Conservation (phyloP, 2,888 invertebrate species). For the Epirrita christyi region DNA sequence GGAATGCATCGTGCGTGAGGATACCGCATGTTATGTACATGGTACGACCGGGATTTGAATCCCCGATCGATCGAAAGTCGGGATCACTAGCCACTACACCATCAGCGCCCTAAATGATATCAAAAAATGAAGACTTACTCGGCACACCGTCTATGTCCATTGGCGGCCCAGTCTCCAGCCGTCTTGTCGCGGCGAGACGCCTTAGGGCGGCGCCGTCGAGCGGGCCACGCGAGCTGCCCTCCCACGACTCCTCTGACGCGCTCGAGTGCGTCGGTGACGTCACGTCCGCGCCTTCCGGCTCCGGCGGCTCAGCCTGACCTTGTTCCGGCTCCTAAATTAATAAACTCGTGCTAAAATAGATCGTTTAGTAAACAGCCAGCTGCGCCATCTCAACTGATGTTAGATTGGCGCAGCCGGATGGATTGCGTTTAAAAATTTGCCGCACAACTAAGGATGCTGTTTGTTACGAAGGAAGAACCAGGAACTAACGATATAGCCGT, state of each 20-base stretch:
- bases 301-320: constrained; percentile 1
- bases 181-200: constrained; percentile 81
- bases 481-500: too few species aligned
- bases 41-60: too few species aligned
- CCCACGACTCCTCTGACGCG: constrained; percentile 79
- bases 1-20: too few species aligned
- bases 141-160: constrained; percentile 70
- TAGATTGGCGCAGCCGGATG: background rate
- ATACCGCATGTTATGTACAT: too few species aligned
- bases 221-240: constrained; percentile 87
- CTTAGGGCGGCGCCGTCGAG: constrained; percentile 93
- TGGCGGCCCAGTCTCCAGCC: constrained; percentile 38
- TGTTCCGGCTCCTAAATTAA: constrained; percentile 17
- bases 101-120: background rate
- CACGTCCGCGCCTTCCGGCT: constrained; percentile 15
- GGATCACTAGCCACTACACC: too few species aligned
- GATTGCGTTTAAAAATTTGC: background rate
- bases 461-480: too few species aligned
- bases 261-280: constrained; percentile 67
- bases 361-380: background rate
- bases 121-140: constrained; percentile 40
- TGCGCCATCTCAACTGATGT: background rate
- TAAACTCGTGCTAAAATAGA: background rate
- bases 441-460: too few species aligned
- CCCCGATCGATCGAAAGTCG: too few species aligned